Evolutionary conservation across 2,113 vertebrate species (phyloP).

Genomic region (Callipepla californica): DNA sequence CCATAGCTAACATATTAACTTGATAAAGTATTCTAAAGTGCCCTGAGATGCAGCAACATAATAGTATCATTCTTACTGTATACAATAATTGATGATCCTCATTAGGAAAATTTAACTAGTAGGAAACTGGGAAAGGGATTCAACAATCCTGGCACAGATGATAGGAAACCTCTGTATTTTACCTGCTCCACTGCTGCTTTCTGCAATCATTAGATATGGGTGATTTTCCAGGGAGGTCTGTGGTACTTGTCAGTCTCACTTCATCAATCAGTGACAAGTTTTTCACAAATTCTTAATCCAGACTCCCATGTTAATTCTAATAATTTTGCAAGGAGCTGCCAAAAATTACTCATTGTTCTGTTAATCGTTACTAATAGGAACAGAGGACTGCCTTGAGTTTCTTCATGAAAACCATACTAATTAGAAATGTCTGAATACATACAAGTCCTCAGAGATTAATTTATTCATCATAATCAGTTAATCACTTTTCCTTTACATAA

Average conservation of each 20-base stretch:
- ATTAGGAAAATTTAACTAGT: background rate
- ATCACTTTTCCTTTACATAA: slow-evolving; percentile 83
- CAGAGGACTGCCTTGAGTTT: slow-evolving; percentile 72
- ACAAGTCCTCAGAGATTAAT: slow-evolving; percentile 82
- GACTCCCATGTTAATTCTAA: slow-evolving; percentile 69
- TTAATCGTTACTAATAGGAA: slow-evolving; percentile 82
- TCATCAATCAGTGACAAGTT: slow-evolving; percentile 69
- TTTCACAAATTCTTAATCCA: slow-evolving; percentile 69
- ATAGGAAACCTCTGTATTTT: background rate
- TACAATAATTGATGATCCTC: background rate
- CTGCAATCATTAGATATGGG: slow-evolving; percentile 31
- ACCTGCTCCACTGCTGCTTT: slow-evolving; percentile 18
- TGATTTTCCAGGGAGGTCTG: slow-evolving; percentile 30
- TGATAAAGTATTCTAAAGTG: background rate
- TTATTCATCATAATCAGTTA: slow-evolving; percentile 85
- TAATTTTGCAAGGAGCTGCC: slow-evolving; percentile 77
- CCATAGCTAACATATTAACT: background rate
- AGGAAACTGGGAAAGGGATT: background rate
- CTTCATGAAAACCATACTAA: slow-evolving; percentile 80
- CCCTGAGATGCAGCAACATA: background rate
- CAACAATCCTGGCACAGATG: background rate
- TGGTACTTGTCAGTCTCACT: slow-evolving; percentile 59
- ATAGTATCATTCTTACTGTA: background rate
- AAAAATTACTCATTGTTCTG: slow-evolving; percentile 82
- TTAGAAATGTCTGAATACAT: slow-evolving; percentile 83